Conservation (phyloP, 1,140 invertebrate species). For the Micrasema minimum region DNA sequence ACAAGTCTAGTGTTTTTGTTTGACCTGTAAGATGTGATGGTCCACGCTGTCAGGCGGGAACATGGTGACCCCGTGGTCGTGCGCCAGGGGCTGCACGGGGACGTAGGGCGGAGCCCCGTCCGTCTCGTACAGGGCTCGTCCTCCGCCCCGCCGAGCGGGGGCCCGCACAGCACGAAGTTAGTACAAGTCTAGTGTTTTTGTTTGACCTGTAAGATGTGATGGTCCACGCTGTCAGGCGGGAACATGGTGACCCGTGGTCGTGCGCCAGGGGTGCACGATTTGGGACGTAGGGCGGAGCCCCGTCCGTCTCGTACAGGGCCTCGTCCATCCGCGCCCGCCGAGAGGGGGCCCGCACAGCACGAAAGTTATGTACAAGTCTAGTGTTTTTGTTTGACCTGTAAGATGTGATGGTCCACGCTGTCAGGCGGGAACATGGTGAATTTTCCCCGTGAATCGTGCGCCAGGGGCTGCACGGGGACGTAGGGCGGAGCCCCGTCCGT, state of each 20-base stretch:
- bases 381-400: too few relatives aligned
- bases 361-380: too few relatives aligned
- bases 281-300: constrained; percentile 83
- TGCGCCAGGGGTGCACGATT: constrained; percentile 84
- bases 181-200: too few relatives aligned
- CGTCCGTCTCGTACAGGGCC: constrained; percentile 73
- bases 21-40: constrained; percentile 84
- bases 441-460: background rate
- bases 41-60: constrained; percentile 79
- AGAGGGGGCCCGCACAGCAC: too few relatives aligned
- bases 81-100: too few relatives aligned
- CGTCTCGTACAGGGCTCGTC: too few relatives aligned
- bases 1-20: too few relatives aligned
- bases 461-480: too few relatives aligned
- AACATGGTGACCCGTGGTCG: constrained; percentile 92
- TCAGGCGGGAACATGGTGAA: constrained; percentile 84
- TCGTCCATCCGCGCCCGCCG: constrained; percentile 57
- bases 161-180: too few relatives aligned
- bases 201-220: constrained; percentile 85
- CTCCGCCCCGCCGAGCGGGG: too few relatives aligned
- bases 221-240: constrained; percentile 75
- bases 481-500: too few relatives aligned
- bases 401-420: constrained; percentile 77
- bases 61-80: constrained; percentile 91
- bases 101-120: too few relatives aligned